Conservation (phyloP, 2,888 invertebrate genomes). For the Saturnia pavonia region DNA sequence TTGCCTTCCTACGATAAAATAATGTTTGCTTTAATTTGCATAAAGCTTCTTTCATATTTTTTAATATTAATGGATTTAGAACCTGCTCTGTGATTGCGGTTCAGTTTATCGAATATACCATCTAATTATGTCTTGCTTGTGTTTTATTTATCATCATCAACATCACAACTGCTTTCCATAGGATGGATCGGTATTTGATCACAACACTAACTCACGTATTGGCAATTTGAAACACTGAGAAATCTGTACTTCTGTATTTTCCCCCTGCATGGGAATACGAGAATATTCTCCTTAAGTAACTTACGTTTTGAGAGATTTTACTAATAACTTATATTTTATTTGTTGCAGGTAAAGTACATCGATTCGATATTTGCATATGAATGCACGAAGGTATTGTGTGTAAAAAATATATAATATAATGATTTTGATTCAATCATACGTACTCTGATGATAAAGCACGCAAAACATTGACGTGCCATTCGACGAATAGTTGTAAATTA, state of each 20-base stretch:
- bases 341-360: slow-evolving; percentile 16
- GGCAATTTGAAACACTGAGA: neutral
- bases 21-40: too few species aligned
- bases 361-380: neutral
- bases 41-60: too few species aligned
- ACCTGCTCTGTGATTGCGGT: too few species aligned
- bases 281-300: neutral
- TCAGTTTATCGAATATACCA: too few species aligned
- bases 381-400: neutral
- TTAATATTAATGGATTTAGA: too few species aligned
- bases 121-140: neutral
- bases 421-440: neutral
- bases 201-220: neutral
- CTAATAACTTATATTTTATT: slow-evolving; percentile 6
- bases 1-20: too few species aligned
- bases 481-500: slow-evolving; percentile 12
- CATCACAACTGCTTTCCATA: neutral
- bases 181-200: neutral
- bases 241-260: neutral
- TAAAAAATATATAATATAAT: slow-evolving; percentile 5
- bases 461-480: slow-evolving; percentile 11
- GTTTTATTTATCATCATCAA: neutral
- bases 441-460: too few species aligned
- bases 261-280: neutral
- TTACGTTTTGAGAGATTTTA: neutral